Conservation (phyloP, 2,113 vertebrate species). For the Pogona vitticeps region DNA sequence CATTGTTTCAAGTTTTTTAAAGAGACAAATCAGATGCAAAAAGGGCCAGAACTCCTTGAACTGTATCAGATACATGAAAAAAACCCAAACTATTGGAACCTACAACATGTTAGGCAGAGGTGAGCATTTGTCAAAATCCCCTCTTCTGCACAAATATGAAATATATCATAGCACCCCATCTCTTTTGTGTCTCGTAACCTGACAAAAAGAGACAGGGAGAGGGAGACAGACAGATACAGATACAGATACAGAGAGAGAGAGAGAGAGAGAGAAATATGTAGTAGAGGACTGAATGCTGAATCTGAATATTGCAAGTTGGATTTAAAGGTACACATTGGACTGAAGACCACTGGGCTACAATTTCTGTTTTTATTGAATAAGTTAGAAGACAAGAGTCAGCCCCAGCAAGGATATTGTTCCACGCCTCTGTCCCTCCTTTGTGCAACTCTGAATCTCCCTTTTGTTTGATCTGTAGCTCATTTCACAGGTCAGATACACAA, state of each 20-base stretch:
- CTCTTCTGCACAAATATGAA: background rate
- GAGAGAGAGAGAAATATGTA: no score
- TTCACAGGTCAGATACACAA: background rate
- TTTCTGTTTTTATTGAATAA: background rate
- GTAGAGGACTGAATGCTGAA: background rate
- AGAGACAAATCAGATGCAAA: background rate
- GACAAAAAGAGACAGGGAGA: background rate
- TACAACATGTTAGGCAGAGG: background rate
- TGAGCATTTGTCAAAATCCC: background rate
- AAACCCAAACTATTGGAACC: background rate
- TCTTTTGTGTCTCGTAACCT: background rate
- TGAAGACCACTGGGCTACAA: background rate
- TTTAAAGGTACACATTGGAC: background rate
- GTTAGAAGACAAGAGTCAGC: background rate
- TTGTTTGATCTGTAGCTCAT: background rate
- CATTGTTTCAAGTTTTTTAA: background rate
- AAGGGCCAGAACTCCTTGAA: background rate
- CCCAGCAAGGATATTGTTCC: background rate
- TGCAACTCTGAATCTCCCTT: background rate
- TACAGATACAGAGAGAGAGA: no score
- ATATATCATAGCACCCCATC: background rate
- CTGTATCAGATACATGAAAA: background rate
- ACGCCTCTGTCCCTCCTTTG: background rate
- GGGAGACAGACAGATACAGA: no score
- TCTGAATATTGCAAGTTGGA: background rate